Percentiles rank a stretch among this genome's conserved stretches.
Conservation (phyloP, 64 coral and sea anemone species). For the Acropora tenuis region DNA sequence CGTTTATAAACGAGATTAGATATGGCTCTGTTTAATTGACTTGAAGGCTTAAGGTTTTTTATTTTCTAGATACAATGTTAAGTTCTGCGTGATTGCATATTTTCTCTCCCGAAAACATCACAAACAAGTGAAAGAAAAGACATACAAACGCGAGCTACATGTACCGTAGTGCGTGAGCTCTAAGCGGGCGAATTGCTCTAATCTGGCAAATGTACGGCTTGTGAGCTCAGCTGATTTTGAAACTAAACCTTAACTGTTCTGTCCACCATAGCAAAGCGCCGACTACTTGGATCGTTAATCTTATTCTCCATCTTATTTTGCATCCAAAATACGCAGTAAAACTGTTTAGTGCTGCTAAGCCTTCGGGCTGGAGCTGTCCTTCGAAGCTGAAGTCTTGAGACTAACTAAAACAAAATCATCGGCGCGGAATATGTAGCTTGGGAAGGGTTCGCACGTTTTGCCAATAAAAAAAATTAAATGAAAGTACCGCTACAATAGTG, state of each 20-base stretch:
- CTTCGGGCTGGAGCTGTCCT: too few species aligned
- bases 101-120: conserved; percentile 25
- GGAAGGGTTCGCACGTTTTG: too few species aligned
- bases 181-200: too few species aligned
- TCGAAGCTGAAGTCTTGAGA: too few species aligned
- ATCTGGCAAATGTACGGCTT: background rate
- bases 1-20: conserved; percentile 19
- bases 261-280: background rate
- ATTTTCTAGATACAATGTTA: background rate
- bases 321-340: background rate
- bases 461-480: too few species aligned
- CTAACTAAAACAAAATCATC: background rate
- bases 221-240: background rate
- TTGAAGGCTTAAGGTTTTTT: conserved; percentile 15
- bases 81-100: background rate
- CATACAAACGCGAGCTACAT: too few species aligned
- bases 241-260: background rate
- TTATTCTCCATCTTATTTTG: background rate
- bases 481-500: too few species aligned
- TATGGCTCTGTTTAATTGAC: conserved; percentile 28
- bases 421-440: background rate
- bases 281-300: conserved; percentile 4
- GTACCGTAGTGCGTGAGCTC: background rate
- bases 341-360: background rate
- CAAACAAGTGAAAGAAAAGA: background rate